phyloP scores from a whole-genome alignment of 1,140 invertebrate genomes.

The Orussus abietinus region DNA sequence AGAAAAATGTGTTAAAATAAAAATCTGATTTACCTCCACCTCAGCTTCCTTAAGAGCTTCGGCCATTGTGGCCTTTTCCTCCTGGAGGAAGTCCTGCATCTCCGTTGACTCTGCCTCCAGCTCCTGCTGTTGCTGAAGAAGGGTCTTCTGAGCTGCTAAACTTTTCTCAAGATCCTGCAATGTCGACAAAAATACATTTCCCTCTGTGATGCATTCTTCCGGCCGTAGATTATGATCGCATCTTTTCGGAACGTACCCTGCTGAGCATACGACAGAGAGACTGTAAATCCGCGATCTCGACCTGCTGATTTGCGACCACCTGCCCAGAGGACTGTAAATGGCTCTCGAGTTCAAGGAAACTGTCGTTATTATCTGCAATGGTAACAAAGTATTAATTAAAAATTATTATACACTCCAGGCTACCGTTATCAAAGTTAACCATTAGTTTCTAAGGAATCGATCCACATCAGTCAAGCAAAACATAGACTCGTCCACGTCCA shows the following conservation, averaged over 20 bases:
- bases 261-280: conserved; percentile 65
- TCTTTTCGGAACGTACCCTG: conserved; percentile 56
- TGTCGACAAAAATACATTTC: conserved; percentile 14
- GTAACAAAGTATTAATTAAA: neutral
- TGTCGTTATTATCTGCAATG: conserved; percentile 57
- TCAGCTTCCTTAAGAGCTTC: conserved; percentile 75
- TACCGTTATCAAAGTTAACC: neutral
- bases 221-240: too few relatives aligned
- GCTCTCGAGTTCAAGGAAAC: conserved; percentile 69
- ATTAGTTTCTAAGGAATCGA: neutral
- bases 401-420: neutral
- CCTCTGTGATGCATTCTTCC: conserved; percentile 8
- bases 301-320: conserved; percentile 67
- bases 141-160: conserved; percentile 61
- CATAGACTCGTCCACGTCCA: too few relatives aligned
- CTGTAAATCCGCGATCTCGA: conserved; percentile 70
- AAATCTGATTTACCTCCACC: conserved; percentile 57
- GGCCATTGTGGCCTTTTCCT: conserved; percentile 67
- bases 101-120: conserved; percentile 67
- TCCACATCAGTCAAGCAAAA: too few relatives aligned
- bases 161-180: conserved; percentile 69
- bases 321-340: conserved; percentile 72
- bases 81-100: conserved; percentile 73
- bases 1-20: conserved; percentile 5
- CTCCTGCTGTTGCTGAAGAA: conserved; percentile 69